Percentiles rank a stretch among this genome's conserved stretches.
These are phyloP conservation scores for Galerucella pusilla DNA, from an alignment of 2,888 invertebrate genomes.

Conservation along the genomic window DNA sequence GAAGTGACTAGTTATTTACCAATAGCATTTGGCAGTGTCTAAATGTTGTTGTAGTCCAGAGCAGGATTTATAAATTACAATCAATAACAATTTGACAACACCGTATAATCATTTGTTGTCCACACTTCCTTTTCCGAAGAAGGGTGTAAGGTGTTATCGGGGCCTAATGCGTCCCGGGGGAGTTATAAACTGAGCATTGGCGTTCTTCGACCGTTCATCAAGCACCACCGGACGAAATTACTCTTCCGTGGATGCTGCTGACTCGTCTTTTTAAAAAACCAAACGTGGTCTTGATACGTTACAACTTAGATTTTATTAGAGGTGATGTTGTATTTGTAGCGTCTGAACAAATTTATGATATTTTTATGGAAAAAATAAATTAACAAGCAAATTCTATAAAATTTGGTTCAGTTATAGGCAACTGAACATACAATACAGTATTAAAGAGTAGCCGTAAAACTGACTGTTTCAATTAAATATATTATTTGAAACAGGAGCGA, in stretches of 20 bases:
- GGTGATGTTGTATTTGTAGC: background rate
- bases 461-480: too few species aligned
- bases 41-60: background rate
- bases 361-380: background rate
- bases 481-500: too few species aligned
- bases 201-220: slow-evolving; percentile 35
- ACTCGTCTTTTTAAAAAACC: background rate
- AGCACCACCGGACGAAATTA: slow-evolving; percentile 7
- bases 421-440: too few species aligned
- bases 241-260: background rate
- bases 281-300: slow-evolving; percentile 1
- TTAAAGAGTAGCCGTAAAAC: too few species aligned
- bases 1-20: background rate
- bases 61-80: background rate
- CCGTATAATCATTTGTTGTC: slow-evolving; percentile 3
- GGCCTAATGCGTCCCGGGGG: slow-evolving; percentile 27
- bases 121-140: background rate
- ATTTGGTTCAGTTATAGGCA: too few species aligned
- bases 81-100: background rate
- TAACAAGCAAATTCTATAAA: too few species aligned
- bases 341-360: background rate
- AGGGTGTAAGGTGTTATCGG: slow-evolving; percentile 39
- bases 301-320: background rate
- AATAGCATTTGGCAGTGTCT: background rate
- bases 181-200: slow-evolving; percentile 29